phyloP scores from a whole-genome alignment of 2,888 invertebrate genomes.

The Pachycephus smyrnensis region DNA sequence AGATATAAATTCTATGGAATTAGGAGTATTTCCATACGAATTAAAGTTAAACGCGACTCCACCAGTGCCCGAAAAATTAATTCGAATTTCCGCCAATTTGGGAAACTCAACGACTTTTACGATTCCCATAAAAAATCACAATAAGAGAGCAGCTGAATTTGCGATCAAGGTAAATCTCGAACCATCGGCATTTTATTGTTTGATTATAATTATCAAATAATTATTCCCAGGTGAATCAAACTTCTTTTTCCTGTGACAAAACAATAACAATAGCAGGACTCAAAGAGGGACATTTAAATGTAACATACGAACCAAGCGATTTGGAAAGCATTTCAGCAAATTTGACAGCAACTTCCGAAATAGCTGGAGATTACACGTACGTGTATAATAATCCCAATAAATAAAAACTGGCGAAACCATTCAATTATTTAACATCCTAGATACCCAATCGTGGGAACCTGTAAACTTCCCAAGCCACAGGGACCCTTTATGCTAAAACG shows the following conservation, averaged over 20 bases:
- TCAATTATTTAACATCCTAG: slow-evolving; percentile 27
- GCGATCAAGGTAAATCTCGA: slow-evolving; percentile 34
- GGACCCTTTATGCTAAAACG: slow-evolving; percentile 45
- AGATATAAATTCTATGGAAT: slow-evolving; percentile 34
- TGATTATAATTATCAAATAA: background rate
- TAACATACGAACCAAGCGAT: slow-evolving; percentile 47
- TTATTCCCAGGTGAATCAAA: slow-evolving; percentile 37
- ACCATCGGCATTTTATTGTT: background rate
- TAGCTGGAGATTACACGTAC: slow-evolving; percentile 48
- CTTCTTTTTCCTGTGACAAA: slow-evolving; percentile 36
- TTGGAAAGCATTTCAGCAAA: slow-evolving; percentile 35
- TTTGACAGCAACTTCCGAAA: slow-evolving; percentile 39
- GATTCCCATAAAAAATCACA: slow-evolving; percentile 39
- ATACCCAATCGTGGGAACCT: slow-evolving; percentile 46
- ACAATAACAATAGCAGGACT: slow-evolving; percentile 30
- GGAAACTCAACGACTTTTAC: slow-evolving; percentile 39
- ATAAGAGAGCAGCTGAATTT: slow-evolving; percentile 32
- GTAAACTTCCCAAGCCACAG: slow-evolving; percentile 44
- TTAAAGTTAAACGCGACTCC: slow-evolving; percentile 42
- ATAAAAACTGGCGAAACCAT: background rate
- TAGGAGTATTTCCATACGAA: slow-evolving; percentile 50
- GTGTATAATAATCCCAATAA: background rate
- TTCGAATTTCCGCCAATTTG: slow-evolving; percentile 36
- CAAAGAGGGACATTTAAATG: slow-evolving; percentile 29
- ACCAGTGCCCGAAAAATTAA: slow-evolving; percentile 40